Evolutionary conservation across 1,140 invertebrate genomes (phyloP).

Genomic region (Drosophila sturtevanti): DNA sequence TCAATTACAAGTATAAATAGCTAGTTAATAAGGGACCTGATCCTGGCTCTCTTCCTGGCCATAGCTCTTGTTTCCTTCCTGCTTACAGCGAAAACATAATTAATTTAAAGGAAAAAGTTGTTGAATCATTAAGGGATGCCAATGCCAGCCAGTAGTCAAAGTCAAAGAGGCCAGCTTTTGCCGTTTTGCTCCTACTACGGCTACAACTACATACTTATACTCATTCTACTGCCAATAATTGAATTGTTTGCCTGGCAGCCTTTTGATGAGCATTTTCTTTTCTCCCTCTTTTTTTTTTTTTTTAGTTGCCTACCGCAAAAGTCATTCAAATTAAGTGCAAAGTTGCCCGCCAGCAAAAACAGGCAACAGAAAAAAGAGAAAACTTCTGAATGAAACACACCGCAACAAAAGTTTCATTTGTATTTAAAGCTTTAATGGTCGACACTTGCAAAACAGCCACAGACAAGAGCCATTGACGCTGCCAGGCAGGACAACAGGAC

Average conservation of each 20-base stretch:
- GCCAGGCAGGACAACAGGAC: constrained; percentile 29
- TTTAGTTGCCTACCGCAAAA: constrained; percentile 29
- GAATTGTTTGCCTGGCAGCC: constrained; percentile 65
- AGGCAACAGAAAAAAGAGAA: constrained; percentile 5
- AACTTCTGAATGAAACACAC: too few relatives aligned
- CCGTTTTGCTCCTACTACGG: background rate
- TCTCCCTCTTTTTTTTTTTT: constrained; percentile 14
- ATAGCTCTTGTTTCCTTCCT: constrained; percentile 1
- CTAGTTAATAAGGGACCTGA: constrained; percentile 65
- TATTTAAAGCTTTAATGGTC: constrained; percentile 51
- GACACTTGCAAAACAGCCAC: background rate
- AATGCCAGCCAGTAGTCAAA: background rate
- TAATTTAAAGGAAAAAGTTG: constrained; percentile 62
- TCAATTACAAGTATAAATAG: constrained; percentile 63
- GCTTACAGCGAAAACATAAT: constrained; percentile 51
- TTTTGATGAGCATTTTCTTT: constrained; percentile 47
- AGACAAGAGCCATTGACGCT: constrained; percentile 33
- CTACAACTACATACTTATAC: too few relatives aligned
- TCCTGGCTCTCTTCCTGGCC: constrained; percentile 7
- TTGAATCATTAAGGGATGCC: constrained; percentile 29
- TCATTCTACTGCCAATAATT: constrained; percentile 69
- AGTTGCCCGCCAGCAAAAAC: constrained; percentile 41
- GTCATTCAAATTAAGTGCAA: constrained; percentile 72
- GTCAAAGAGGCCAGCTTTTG: background rate
- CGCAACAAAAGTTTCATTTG: constrained; percentile 16